Evolutionary conservation across 2,113 vertebrate genomes (phyloP).

Genomic region (Thalassoma bifasciatum): DNA sequence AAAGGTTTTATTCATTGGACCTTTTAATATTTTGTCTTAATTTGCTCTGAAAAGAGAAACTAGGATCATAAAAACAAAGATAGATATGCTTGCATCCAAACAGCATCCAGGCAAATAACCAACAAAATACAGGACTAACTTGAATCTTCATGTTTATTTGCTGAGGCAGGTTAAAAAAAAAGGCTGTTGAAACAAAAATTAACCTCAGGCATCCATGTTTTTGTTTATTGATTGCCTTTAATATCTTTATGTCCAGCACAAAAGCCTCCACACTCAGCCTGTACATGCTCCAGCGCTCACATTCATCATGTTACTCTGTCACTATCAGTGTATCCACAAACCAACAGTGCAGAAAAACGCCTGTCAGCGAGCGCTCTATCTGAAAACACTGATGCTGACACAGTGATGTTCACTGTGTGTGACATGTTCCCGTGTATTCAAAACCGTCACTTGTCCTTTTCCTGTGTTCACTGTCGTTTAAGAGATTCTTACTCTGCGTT

Average conservation of each 20-base stretch:
- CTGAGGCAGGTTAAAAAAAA: too few relatives aligned
- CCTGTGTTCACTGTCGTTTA: background rate
- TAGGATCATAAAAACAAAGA: too few relatives aligned
- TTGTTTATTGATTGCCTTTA: background rate
- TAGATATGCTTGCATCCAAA: too few relatives aligned
- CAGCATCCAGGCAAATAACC: too few relatives aligned
- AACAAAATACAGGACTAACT: too few relatives aligned
- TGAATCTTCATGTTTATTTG: too few relatives aligned
- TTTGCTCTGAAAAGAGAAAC: too few relatives aligned
- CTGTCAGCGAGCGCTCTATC: slow-evolving; percentile 18
- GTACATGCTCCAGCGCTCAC: background rate
- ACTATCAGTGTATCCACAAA: slow-evolving; percentile 32
- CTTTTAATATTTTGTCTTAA: too few relatives aligned
- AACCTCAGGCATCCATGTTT: background rate
- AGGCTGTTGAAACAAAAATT: background rate
- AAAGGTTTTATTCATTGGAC: too few relatives aligned
- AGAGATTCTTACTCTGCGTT: background rate
- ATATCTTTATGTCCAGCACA: background rate
- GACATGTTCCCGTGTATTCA: background rate
- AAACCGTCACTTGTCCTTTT: background rate
- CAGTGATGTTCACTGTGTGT: background rate
- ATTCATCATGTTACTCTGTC: slow-evolving; percentile 31
- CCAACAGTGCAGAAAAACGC: slow-evolving; percentile 29
- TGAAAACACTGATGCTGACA: background rate
- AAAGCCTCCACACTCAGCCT: background rate